Percentiles rank a stretch among this genome's conserved stretches.
phyloP scores from a whole-genome alignment of 2,888 invertebrate species.

The Coelinius sp. region DNA sequence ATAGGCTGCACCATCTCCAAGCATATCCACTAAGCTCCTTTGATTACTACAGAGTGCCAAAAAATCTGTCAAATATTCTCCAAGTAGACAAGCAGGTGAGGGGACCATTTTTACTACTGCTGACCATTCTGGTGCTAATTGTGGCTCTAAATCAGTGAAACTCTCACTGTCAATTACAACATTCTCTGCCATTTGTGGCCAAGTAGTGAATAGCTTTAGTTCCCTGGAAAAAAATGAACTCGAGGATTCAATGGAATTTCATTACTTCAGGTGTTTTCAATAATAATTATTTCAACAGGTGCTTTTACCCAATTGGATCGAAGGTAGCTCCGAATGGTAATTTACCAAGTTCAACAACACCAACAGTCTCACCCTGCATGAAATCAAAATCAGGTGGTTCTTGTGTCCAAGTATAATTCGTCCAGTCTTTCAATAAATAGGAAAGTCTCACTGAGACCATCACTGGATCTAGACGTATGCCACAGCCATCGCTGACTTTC shows the following conservation, averaged over 20 bases:
- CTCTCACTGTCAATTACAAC: conserved; percentile 89
- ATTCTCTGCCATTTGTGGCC: conserved; percentile 89
- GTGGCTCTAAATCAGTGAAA: conserved; percentile 90
- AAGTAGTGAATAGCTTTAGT: conserved; percentile 84
- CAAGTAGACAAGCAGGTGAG: conserved; percentile 82
- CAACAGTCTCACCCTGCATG: conserved; percentile 73
- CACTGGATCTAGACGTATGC: conserved; percentile 75
- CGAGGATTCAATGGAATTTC: not conserved
- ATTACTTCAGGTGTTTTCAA: not conserved
- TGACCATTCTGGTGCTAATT: conserved; percentile 86
- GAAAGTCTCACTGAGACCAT: conserved; percentile 83
- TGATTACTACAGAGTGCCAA: conserved; percentile 76
- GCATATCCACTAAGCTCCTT: conserved; percentile 71
- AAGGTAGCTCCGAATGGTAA: conserved; percentile 89
- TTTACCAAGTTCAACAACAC: conserved; percentile 72
- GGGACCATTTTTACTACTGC: conserved; percentile 78
- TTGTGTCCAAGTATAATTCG: conserved; percentile 77
- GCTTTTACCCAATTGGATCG: conserved; percentile 78
- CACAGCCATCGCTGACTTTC: conserved; percentile 77
- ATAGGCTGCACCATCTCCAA: conserved; percentile 72
- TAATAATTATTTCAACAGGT: not conserved
- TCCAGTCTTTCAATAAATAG: conserved; percentile 78
- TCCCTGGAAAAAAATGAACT: conserved; percentile 71
- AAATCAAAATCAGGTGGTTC: conserved; percentile 74
- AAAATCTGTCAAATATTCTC: conserved; percentile 82